Base-by-base conservation (phyloP, 1,140 invertebrate genomes). In the Drosophila kurseongensis region DNA sequence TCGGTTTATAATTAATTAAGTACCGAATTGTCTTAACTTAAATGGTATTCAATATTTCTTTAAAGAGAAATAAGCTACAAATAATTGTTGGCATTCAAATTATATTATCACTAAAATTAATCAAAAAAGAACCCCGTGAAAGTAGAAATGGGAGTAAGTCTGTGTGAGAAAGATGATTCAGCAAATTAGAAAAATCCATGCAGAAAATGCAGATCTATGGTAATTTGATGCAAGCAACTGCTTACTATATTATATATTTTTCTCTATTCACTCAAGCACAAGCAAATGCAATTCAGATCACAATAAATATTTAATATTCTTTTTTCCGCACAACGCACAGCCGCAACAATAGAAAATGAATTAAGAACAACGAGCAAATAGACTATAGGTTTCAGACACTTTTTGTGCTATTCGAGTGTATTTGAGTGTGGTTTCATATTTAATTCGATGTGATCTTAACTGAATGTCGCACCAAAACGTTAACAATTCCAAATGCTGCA, bases 401-500 rank as follows among this genome's bases (percentile, higher is more conserved):
- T 14, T 16, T 13, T 63, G 27, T 48, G 18, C 18, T 44, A 8
- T 13, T 57, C 14, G 12, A 14, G 12, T 55, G 12, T 63, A 8
- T 45, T 65, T 47, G 16, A 32, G 13, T 35, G 29, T 32, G 42
- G 41, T 57, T 65, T 57, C 32, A 65, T 38, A 18, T 16, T 45
- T 9, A 29, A 14, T 18, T 9, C 16, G 14, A 27, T 59, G 32
- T 38, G 59, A 61, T 41, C 27, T 6, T 32, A 51, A 38, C n/a
- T 16, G 27, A 29, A 36, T 35, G 50, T 13, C 45, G 13, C 14
- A 50, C 2, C n/a, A 23, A 29, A 56, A 38, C 32, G 32, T 47
- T 45, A 38, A 32, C n/a, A 38, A 65, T 65, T 65, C 61, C 41
- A 14, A 27, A 65, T 16, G 41, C 41, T 57, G 52, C 52, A 65